Conservation (phyloP, 2,797 vertebrate genomes). For the Myripristis jacobus region DNA sequence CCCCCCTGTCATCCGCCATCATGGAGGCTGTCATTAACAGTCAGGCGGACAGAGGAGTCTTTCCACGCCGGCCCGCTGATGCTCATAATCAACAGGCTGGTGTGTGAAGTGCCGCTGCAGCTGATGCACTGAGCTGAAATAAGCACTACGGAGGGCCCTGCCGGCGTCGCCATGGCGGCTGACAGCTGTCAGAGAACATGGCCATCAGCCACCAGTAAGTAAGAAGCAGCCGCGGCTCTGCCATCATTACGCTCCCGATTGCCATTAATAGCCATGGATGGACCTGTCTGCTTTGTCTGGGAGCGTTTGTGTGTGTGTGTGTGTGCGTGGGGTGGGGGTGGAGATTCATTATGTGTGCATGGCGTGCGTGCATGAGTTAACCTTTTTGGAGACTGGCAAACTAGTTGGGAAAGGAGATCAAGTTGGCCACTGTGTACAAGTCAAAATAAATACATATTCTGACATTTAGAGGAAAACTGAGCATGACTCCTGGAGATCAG, state of each 20-base stretch:
- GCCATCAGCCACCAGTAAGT: conserved; percentile 73
- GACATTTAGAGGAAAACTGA: not conserved
- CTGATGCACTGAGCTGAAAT: conserved; percentile 70
- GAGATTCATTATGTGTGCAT: conserved; percentile 22
- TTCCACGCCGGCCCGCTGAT: conserved; percentile 62
- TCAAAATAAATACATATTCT: conserved; percentile 4
- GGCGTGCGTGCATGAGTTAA: conserved; percentile 18
- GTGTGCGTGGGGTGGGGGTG: too few species aligned
- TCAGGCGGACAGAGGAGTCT: conserved; percentile 70
- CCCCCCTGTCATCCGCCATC: conserved; percentile 66
- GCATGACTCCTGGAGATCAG: too few species aligned
- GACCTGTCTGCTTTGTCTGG: conserved; percentile 42
- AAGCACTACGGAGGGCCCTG: conserved; percentile 70
- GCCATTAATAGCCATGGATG: conserved; percentile 76
- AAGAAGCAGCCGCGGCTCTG: conserved; percentile 68
- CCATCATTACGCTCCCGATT: conserved; percentile 74
- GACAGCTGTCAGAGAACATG: conserved; percentile 82
- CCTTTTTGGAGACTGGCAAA: conserved; percentile 15
- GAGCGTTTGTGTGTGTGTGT: conserved; percentile 46
- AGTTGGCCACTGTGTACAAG: not conserved
- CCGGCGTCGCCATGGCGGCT: conserved; percentile 63
- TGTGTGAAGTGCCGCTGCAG: conserved; percentile 63
- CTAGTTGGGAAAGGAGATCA: conserved; percentile 24
- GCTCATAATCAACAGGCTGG: conserved; percentile 75
- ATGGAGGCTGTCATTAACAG: conserved; percentile 75